phyloP scores from a whole-genome alignment of 1,140 invertebrate genomes.

The Leptinotarsa undecemlineata region DNA sequence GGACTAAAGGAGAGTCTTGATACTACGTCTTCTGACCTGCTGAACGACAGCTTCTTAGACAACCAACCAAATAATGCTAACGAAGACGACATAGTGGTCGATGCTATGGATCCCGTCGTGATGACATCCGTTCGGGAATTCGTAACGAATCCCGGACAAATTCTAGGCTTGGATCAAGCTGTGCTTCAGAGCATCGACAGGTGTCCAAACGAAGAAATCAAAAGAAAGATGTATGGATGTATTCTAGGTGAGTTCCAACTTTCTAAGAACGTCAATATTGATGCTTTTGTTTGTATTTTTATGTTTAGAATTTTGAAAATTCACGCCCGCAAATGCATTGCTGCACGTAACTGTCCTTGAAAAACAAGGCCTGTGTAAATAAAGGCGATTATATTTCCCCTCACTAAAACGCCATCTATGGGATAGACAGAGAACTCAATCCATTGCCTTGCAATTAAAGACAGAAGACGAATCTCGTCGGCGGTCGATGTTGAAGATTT shows the following conservation, averaged over 20 bases:
- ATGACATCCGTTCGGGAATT: slow-evolving; percentile 63
- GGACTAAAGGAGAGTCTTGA: slow-evolving; percentile 68
- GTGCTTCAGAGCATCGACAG: slow-evolving; percentile 90
- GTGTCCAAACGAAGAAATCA: slow-evolving; percentile 86
- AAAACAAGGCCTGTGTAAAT: no score
- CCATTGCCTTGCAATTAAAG: no score
- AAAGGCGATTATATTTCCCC: no score
- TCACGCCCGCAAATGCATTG: no score
- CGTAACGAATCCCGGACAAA: slow-evolving; percentile 71
- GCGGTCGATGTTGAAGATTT: no score
- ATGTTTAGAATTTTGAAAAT: no score
- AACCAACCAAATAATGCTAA: slow-evolving; percentile 56
- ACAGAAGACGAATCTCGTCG: no score
- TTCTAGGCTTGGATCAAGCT: slow-evolving; percentile 87
- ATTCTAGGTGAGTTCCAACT: slow-evolving; percentile 62
- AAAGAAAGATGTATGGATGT: slow-evolving; percentile 92
- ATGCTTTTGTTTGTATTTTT: no score
- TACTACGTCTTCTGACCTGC: slow-evolving; percentile 53
- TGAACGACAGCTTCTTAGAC: slow-evolving; percentile 52
- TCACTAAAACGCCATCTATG: no score
- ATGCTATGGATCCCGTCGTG: slow-evolving; percentile 68
- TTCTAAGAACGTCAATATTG: no score
- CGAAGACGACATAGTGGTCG: slow-evolving; percentile 81
- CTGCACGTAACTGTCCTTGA: no score
- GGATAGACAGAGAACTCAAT: no score